Base-by-base conservation (phyloP, 1,140 invertebrate species). In the Drosophila equinoxialis region DNA sequence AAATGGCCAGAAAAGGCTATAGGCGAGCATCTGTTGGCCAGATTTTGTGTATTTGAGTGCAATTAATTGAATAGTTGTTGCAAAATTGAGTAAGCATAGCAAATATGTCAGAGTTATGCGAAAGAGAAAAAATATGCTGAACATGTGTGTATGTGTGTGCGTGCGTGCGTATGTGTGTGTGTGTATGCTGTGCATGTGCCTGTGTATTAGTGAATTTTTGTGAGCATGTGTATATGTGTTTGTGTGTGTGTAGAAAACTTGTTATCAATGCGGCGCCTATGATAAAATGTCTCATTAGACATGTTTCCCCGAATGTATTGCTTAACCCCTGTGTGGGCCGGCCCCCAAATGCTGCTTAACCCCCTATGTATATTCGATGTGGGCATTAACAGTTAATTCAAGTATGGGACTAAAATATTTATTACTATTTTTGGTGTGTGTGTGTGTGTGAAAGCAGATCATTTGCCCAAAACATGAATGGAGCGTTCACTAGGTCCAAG, bases 181-280 rank as follows among this genome's bases (percentile, higher is more conserved):
- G 62, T 68, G 45, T 67, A 66, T 60, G 55, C 72, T 57, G 72
- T 68, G 71, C 58, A 55, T 35, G n/a, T 51, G 45, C 8, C 65
- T 74, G 57, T 51, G 58, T 71, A 68, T 71, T 83, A 65, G 71
- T 81, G 79, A 14, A 14, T 83, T 80, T 83, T 57, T 63, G 57
- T 65, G 45, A 23, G 17, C 17, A 11, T 30, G 60, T 69, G 73
- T 67, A 64, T 59, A 42, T 39, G 58, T 51, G 45, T 73, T 1
- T 23, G 20, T 23, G 20, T 79, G 79, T 68, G 72, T 87, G 83
- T 66, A 77, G 70, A 86, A 87, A 87, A 87, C 83, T 87, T 87
- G 83, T 87, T 87, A 87, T 87, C 83, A 87, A 89, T 87, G 84
- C 84, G 83, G 83, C 83, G 83, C 84, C 84, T 87, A 89, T 86